Base-by-base conservation (phyloP, 1,140 invertebrate species). In the Drosophila murphyi region DNA sequence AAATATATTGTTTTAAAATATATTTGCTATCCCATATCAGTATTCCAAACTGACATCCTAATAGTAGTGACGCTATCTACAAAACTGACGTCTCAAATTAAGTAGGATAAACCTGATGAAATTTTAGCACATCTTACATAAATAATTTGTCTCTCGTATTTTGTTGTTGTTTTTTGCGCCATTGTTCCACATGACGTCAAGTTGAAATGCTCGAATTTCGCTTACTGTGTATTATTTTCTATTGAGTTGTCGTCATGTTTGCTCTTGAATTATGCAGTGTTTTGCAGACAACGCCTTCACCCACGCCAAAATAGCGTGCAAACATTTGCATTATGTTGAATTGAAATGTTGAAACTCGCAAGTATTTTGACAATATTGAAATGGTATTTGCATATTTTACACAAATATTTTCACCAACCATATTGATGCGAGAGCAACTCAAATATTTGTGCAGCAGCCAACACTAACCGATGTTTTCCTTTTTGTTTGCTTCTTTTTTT, bases 251-350 rank as follows among this genome's bases (percentile, higher is more conserved):
- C 48, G 59, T 62, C 61, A 48, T 85, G 62, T 82, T 82, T 87
- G 65, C 55, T 86, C 85, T 79, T 82, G 76, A 82, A 82, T 87
- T 87, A 79, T 79, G 72, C 71, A 87, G 76, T 55, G 74, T 86
- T 78, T 56, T 54, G 34, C 34, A 37, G 34, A 20, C 39, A 34
- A 55, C 48, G 6, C 35, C 29, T 29, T 10, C 6, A 45, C 10
- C 10, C 31, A 10, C 47, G 5, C 7, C 2, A 5, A 7, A 39
- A 4, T 34, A 28, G 4, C 20, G 28, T 60, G 71, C 64, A 67
- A 87, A 80, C 76, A 87, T 87, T 87, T 87, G 82, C 72, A 79
- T 82, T 76, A 72, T 79, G 76, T 52, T 73, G 62, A 82, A 72
- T 82, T 20, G 20, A 20, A 20, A 20, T 20, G 20, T 20, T 20